Conservation (phyloP, 2,888 invertebrate species). For the Stictocephala bisonia region DNA sequence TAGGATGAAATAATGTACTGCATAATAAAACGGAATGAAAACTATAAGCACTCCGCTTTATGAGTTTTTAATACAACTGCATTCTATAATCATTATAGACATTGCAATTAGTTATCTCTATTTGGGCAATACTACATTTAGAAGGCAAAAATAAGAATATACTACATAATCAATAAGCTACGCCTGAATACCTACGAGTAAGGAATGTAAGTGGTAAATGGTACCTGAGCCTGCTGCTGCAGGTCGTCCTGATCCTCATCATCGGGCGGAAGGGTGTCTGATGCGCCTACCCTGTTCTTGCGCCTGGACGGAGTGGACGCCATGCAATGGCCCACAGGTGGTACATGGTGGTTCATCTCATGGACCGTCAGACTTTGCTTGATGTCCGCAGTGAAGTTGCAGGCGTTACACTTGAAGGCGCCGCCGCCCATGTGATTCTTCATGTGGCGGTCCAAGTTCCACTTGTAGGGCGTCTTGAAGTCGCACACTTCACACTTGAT, state of each 20-base stretch:
- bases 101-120: no score
- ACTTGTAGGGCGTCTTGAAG: constrained; percentile 85
- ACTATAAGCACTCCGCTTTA: no score
- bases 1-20: no score
- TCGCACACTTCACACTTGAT: constrained; percentile 94
- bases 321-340: constrained; percentile 81
- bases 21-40: no score
- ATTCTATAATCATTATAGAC: no score
- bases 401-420: constrained; percentile 86
- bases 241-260: constrained; percentile 60
- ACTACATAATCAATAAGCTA: not conserved
- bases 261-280: constrained; percentile 67
- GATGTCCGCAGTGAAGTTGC: constrained; percentile 92
- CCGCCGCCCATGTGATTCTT: constrained; percentile 90
- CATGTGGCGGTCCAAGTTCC: constrained; percentile 94
- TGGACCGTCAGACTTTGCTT: constrained; percentile 92
- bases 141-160: no score
- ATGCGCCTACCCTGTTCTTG: constrained; percentile 80
- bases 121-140: no score
- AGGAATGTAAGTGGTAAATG: not conserved
- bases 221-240: constrained; percentile 21
- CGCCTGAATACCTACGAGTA: not conserved
- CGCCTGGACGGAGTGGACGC: constrained; percentile 64
- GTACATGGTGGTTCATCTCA: constrained; percentile 91
- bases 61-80: no score